Percentiles rank a stretch among this genome's conserved stretches.
Conservation (phyloP, 1,140 invertebrate species). For the Antheraea mylitta region DNA sequence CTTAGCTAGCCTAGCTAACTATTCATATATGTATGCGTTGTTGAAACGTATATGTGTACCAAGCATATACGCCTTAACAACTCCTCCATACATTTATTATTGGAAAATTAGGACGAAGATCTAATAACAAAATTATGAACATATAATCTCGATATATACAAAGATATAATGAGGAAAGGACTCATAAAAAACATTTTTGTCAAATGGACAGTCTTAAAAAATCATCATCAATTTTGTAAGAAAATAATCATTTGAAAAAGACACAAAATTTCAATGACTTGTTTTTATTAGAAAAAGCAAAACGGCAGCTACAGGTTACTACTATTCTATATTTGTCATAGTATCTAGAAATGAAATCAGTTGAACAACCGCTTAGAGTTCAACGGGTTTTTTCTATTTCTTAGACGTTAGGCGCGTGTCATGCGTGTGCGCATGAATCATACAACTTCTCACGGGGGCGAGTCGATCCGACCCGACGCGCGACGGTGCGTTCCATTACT, state of each 20-base stretch:
- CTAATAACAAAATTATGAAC: too few species aligned
- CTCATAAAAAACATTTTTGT: neutral
- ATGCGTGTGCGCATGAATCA: constrained; percentile 36
- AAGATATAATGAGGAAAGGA: neutral
- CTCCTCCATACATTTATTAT: too few species aligned
- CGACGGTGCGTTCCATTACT: constrained; percentile 25
- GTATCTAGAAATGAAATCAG: neutral
- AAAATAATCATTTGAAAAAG: neutral
- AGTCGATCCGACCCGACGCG: neutral
- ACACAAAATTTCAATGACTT: neutral
- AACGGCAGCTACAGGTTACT: too few species aligned
- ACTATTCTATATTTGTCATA: neutral
- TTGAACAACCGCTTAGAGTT: neutral
- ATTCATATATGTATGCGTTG: too few species aligned
- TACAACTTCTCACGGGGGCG: constrained; percentile 25
- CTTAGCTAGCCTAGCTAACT: too few species aligned
- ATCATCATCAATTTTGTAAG: neutral
- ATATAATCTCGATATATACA: too few species aligned
- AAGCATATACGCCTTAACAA: too few species aligned
- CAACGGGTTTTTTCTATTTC: neutral
- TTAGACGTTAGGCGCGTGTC: neutral
- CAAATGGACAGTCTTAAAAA: neutral
- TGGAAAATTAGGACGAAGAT: too few species aligned
- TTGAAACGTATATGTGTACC: too few species aligned
- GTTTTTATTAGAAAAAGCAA: neutral